These are phyloP conservation scores for Labia minor DNA, from an alignment of 2,888 invertebrate genomes.

Conservation along the genomic window DNA sequence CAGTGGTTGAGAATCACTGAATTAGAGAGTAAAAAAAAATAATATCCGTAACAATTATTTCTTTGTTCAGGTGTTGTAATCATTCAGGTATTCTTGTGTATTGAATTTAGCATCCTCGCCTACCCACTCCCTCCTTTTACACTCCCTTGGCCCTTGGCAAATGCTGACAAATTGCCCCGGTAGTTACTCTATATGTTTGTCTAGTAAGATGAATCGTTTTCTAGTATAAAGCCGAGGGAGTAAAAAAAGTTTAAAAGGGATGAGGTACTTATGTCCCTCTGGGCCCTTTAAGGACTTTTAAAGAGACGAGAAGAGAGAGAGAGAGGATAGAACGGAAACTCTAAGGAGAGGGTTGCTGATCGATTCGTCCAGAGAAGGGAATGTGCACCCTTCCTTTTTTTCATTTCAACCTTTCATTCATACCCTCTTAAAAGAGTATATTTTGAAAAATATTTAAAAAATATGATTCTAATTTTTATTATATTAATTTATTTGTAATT, in stretches of 20 bases:
- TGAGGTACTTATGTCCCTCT: conserved; percentile 2
- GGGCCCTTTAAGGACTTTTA: neutral
- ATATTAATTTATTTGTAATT: too few relatives aligned
- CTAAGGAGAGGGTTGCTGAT: neutral
- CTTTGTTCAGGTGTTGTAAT: too few relatives aligned
- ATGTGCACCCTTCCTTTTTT: neutral
- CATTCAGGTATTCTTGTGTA: too few relatives aligned
- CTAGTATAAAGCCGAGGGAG: neutral
- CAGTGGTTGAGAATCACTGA: too few relatives aligned
- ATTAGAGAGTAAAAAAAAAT: too few relatives aligned
- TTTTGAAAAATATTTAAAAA: too few relatives aligned
- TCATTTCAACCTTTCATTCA: too few relatives aligned
- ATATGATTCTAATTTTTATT: too few relatives aligned
- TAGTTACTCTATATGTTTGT: conserved; percentile 8
- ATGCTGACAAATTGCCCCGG: neutral
- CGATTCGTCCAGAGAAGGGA: neutral
- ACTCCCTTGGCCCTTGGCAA: neutral
- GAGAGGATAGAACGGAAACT: too few relatives aligned
- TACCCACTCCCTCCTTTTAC: neutral
- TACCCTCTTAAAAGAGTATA: too few relatives aligned
- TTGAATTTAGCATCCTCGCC: too few relatives aligned
- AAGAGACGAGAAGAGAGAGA: neutral
- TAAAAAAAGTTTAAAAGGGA: neutral
- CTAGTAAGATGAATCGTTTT: conserved; percentile 8
- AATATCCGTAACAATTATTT: too few relatives aligned